Conservation (phyloP, 2,113 vertebrate genomes). For the Tetrax tetrax region DNA sequence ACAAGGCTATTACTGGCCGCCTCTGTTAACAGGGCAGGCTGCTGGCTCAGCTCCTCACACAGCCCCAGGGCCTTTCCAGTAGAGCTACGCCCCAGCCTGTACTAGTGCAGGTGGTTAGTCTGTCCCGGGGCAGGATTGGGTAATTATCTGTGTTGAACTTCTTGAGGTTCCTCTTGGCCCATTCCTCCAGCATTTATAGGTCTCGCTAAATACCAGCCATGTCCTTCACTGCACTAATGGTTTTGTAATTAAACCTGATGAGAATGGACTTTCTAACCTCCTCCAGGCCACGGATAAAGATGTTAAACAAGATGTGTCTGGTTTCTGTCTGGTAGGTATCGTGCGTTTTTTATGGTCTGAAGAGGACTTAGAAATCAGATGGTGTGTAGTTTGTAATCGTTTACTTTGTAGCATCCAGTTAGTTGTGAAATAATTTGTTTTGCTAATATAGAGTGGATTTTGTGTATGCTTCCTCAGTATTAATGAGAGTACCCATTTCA, state of each 20-base stretch:
- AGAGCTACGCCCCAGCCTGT: too few relatives aligned
- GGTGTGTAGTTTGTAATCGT: neutral
- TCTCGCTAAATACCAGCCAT: neutral
- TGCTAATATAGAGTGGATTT: slow-evolving; percentile 13
- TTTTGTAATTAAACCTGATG: neutral
- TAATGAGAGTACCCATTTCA: neutral
- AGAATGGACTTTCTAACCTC: neutral
- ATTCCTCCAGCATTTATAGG: neutral
- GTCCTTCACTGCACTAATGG: too few relatives aligned
- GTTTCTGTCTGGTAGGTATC: neutral
- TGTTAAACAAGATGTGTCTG: neutral
- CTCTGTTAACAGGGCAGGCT: neutral
- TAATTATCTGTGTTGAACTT: neutral
- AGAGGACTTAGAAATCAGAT: neutral
- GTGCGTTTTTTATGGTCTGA: neutral
- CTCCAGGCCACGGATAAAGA: neutral
- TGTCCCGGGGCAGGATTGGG: neutral
- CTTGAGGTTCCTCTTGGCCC: neutral
- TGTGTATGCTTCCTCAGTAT: neutral
- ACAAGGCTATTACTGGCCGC: neutral
- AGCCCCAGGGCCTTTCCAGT: neutral
- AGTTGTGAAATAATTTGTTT: neutral
- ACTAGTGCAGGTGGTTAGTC: neutral
- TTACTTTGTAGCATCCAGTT: slow-evolving; percentile 19
- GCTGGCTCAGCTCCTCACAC: neutral